Conservation (phyloP, 2,113 vertebrate species). For the Rhadina sibilatrix region DNA sequence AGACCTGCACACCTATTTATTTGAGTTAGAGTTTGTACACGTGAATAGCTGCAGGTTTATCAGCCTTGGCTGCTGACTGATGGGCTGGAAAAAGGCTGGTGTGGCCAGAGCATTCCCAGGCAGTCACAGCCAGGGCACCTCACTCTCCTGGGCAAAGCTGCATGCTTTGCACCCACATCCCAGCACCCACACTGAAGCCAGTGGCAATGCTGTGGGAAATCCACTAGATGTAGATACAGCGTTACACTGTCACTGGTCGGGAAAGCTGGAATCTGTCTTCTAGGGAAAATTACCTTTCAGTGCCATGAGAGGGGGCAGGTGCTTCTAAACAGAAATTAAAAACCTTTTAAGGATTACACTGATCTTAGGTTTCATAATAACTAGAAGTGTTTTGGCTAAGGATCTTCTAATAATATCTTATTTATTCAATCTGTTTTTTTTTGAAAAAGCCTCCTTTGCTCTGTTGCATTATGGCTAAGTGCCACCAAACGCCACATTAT, state of each 20-base stretch:
- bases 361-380: neutral
- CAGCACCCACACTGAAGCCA: neutral
- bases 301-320: constrained; percentile 18
- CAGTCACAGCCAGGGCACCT: neutral
- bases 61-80: neutral
- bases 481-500: neutral
- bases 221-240: constrained; percentile 63
- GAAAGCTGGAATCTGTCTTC: neutral
- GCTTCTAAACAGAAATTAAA: neutral
- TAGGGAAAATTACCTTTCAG: neutral
- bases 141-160: neutral
- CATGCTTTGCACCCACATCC: neutral
- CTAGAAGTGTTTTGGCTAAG: neutral
- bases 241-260: neutral
- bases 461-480: neutral
- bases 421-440: neutral
- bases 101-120: neutral
- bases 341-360: neutral
- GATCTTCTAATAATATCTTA: neutral
- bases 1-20: fast-evolving
- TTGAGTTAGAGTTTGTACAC: neutral
- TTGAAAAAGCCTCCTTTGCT: neutral
- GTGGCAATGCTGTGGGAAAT: neutral
- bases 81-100: neutral
- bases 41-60: neutral